Evolutionary conservation across 2,888 invertebrate species (phyloP).

Genomic region (Spodoptera picta): DNA sequence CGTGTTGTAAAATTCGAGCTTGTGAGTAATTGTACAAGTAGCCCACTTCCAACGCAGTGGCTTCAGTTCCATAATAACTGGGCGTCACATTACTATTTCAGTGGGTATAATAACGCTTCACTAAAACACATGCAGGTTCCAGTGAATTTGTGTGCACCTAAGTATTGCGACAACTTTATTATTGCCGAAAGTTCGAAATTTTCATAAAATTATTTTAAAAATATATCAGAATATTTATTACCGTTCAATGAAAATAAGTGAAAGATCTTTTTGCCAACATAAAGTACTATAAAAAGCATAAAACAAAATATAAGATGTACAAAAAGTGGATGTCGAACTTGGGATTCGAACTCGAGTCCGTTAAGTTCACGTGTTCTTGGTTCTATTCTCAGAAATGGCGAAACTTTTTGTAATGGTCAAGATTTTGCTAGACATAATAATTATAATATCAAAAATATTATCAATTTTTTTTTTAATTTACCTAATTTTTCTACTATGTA

Average conservation of each 20-base stretch:
- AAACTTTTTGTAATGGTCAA: slow-evolving; percentile 26
- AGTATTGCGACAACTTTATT: slow-evolving; percentile 69
- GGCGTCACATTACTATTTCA: slow-evolving; percentile 59
- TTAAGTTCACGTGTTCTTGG: slow-evolving; percentile 2
- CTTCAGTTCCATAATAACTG: slow-evolving; percentile 60
- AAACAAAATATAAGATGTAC: background rate
- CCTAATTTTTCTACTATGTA: too few relatives aligned
- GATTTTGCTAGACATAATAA: background rate
- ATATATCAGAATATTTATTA: background rate
- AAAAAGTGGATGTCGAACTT: slow-evolving; percentile 26
- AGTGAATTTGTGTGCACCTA: slow-evolving; percentile 78
- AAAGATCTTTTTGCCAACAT: too few relatives aligned
- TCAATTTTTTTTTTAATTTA: too few relatives aligned
- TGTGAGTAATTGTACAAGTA: background rate
- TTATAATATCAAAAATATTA: too few relatives aligned
- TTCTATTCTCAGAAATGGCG: slow-evolving; percentile 25
- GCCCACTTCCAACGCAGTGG: slow-evolving; percentile 78
- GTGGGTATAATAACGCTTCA: slow-evolving; percentile 76
- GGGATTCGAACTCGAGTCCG: slow-evolving; percentile 25
- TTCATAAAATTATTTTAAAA: background rate
- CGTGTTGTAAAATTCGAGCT: slow-evolving; percentile 16
- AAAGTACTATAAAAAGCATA: too few relatives aligned
- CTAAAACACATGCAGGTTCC: slow-evolving; percentile 79
- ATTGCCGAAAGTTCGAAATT: background rate
- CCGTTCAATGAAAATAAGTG: too few relatives aligned